Percentiles rank a stretch among this genome's conserved stretches.
Evolutionary conservation across 1,140 invertebrate genomes (phyloP).

Genomic region (Scaptomyza hsui): DNA sequence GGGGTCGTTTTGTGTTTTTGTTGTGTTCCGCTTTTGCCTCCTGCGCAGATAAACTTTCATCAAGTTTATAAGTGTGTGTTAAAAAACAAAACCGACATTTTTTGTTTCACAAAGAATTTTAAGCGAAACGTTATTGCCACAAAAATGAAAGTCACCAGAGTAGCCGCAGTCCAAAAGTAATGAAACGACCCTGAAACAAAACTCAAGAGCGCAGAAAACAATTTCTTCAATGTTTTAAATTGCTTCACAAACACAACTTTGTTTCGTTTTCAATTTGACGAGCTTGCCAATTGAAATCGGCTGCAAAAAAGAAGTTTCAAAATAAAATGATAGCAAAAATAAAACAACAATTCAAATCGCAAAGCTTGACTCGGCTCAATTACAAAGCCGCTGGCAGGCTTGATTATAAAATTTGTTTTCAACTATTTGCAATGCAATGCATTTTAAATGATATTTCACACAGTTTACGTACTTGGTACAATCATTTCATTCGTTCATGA

Average conservation of each 20-base stretch:
- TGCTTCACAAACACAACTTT: constrained; percentile 10
- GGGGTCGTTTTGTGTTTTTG: constrained; percentile 12
- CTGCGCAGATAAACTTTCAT: constrained; percentile 66
- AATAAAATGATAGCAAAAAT: background rate
- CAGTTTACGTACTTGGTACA: constrained; percentile 20
- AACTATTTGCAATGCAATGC: background rate
- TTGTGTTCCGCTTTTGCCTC: constrained; percentile 12
- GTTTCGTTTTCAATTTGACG: constrained; percentile 20
- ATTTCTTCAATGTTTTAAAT: constrained; percentile 19
- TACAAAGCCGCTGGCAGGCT: background rate
- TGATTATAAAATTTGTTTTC: background rate
- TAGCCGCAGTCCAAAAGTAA: constrained; percentile 24
- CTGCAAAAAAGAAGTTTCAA: background rate
- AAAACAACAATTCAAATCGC: background rate
- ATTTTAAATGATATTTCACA: constrained; percentile 13
- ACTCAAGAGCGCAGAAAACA: constrained; percentile 7
- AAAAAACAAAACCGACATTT: constrained; percentile 48
- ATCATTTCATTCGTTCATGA: constrained; percentile 24
- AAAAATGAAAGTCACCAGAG: constrained; percentile 44
- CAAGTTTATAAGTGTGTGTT: constrained; percentile 52
- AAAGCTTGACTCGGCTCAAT: background rate
- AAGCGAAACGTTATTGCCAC: constrained; percentile 63
- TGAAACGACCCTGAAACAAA: constrained; percentile 27
- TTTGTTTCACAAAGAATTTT: constrained; percentile 51
- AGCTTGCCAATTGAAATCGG: constrained; percentile 14